phyloP scores from a whole-genome alignment of 2,888 invertebrate genomes.

The Temnothorax unifasciatus region DNA sequence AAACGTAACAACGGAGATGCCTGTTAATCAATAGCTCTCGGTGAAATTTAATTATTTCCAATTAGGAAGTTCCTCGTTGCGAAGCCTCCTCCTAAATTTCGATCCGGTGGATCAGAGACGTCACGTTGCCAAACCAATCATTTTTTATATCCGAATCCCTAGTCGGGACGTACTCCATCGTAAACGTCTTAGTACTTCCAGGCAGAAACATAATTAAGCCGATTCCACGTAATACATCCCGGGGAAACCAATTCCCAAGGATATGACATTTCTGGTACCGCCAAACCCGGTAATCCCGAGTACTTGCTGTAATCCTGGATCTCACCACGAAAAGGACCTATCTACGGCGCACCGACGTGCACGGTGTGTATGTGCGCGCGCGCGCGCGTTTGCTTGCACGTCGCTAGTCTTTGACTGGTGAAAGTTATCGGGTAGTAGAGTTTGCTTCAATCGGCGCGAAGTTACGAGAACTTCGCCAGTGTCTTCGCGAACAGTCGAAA shows the following conservation, averaged over 20 bases:
- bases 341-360: slow-evolving; percentile 34
- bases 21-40: not conserved
- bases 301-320: slow-evolving; percentile 74
- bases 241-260: slow-evolving; percentile 71
- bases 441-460: slow-evolving; percentile 80
- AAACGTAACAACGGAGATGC: not conserved
- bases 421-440: slow-evolving; percentile 76
- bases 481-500: slow-evolving; percentile 42
- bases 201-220: slow-evolving; percentile 70
- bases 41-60: slow-evolving; percentile 4
- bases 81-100: not conserved
- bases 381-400: slow-evolving; percentile 59
- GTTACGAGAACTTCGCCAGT: slow-evolving; percentile 73
- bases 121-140: slow-evolving; percentile 43
- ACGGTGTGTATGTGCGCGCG: not conserved
- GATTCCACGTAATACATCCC: slow-evolving; percentile 66
- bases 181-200: slow-evolving; percentile 57
- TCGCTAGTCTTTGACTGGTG: slow-evolving; percentile 39
- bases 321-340: slow-evolving; percentile 59
- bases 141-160: not conserved
- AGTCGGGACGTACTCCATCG: slow-evolving; percentile 3
- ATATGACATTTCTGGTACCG: slow-evolving; percentile 71
- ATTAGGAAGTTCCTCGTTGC: slow-evolving; percentile 3
- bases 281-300: slow-evolving; percentile 73
- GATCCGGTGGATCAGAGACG: slow-evolving; percentile 9